phyloP scores from a whole-genome alignment of 2,797 vertebrate species.

The Arvicola amphibius region DNA sequence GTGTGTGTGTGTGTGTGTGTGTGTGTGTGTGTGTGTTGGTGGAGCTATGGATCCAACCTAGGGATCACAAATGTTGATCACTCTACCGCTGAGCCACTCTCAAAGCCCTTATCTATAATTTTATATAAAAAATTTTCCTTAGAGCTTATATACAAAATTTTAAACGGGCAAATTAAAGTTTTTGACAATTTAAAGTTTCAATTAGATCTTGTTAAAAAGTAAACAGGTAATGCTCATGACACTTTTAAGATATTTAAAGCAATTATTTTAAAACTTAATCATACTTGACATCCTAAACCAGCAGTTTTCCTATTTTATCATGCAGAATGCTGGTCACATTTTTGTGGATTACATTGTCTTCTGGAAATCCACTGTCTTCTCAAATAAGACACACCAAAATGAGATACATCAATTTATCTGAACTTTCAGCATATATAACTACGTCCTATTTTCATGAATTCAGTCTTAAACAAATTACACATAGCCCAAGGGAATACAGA shows the following conservation, averaged over 20 bases:
- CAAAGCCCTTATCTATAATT: constrained; percentile 39
- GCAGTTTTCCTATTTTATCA: constrained; percentile 87
- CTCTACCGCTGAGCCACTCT: not conserved
- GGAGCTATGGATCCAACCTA: not conserved
- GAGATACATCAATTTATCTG: constrained; percentile 80
- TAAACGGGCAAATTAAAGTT: constrained; percentile 55
- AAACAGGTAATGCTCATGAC: constrained; percentile 70
- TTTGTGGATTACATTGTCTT: constrained; percentile 81
- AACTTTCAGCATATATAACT: constrained; percentile 84
- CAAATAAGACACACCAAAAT: constrained; percentile 84
- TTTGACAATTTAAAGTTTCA: constrained; percentile 69
- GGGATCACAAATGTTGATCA: not conserved
- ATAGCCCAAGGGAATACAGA: constrained; percentile 73
- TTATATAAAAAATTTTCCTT: constrained; percentile 49
- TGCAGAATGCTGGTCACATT: constrained; percentile 87
- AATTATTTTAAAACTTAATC: constrained; percentile 79
- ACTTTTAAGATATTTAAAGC: constrained; percentile 52
- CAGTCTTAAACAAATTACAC: constrained; percentile 83
- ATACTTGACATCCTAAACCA: constrained; percentile 83
- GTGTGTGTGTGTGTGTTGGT: not conserved
- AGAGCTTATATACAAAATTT: constrained; percentile 60
- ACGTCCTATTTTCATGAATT: constrained; percentile 86
- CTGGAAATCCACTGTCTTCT: constrained; percentile 76
- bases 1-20: not conserved
- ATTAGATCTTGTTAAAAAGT: constrained; percentile 59